Evolutionary conservation across 2,113 vertebrate genomes (phyloP), one percentile per base, ranked within the genome.

Genomic region (Nicator chloris): DNA sequence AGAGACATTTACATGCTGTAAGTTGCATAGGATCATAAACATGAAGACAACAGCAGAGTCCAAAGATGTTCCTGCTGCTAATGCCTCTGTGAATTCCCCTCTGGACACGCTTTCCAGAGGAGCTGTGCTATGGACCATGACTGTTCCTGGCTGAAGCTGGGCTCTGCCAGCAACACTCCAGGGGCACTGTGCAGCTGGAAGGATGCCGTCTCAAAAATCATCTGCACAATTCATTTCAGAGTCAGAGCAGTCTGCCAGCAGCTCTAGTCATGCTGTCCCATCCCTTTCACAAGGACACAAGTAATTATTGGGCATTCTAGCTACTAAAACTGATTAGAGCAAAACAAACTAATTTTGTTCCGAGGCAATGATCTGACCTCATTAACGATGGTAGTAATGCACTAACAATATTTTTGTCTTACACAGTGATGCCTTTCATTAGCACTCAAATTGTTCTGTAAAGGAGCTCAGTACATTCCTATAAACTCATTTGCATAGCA

Each of bases 311-410:
- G 86, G 91, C 77, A 83, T 44, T 90, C 64, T 33, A 82, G 82
- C 79, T 61, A 80, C 86, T 66, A 66, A 72, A 88, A 73, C 77
- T 82, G 89, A 93, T 94, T 37, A 89, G 24, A 77, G 78, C 73
- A 93, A 96, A 95, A 87, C 70, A 94, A 95, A 92, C 78, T 93
- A 37, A 88, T 88, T 90, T 81, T 14, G 39, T 93, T 81, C 57
- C 70, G 81, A 87, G 71, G 68, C 90, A 94, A 86, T 28, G 61
- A 68, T 65, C 63, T 47, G 72, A 94, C 82, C 92, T 92, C 13
- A 1, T 75, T 92, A 92, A 90, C 2, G 0, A 72, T 3, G 28
- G 45, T 30, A 86, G 35, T 50, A 94, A 86, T 87, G 80, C 9
- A 0, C 66, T 80, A 85, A 72, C 54, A 70, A 44, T 75, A 81